Evolutionary conservation across 1,140 invertebrate species (phyloP).

Genomic region (Dreissena polymorpha): DNA sequence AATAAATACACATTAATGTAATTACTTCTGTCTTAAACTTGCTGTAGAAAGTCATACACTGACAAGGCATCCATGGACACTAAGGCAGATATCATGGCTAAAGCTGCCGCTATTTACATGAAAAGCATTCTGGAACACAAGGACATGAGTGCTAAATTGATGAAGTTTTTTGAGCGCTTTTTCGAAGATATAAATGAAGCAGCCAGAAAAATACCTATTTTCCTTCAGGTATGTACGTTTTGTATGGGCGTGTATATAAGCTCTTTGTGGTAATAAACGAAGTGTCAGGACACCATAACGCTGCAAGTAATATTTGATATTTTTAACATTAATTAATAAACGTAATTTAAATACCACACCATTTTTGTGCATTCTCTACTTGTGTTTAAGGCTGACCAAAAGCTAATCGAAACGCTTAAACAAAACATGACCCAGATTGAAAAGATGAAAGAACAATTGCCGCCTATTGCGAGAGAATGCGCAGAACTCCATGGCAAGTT

Average conservation of each 20-base stretch:
- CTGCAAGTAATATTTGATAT: too few relatives aligned
- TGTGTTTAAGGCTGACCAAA: constrained; percentile 25
- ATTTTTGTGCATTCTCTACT: too few relatives aligned
- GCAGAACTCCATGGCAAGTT: not conserved
- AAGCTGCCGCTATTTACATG: constrained; percentile 20
- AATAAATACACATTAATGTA: too few relatives aligned
- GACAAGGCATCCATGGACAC: not conserved
- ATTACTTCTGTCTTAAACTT: too few relatives aligned
- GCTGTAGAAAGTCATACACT: not conserved
- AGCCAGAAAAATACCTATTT: constrained; percentile 41
- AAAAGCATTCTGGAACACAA: constrained; percentile 20
- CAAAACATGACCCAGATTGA: constrained; percentile 12
- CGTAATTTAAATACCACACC: too few relatives aligned
- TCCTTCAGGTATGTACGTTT: constrained; percentile 29
- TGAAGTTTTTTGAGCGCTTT: constrained; percentile 44
- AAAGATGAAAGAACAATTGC: constrained; percentile 16
- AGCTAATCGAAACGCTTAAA: constrained; percentile 33
- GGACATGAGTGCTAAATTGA: constrained; percentile 19
- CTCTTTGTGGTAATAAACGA: too few relatives aligned
- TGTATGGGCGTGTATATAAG: not conserved
- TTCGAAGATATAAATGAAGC: constrained; percentile 52
- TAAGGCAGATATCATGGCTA: constrained; percentile 14
- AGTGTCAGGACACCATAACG: too few relatives aligned
- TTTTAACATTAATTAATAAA: too few relatives aligned
- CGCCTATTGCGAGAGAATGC: not conserved